Evolutionary conservation across 2,797 vertebrate species (phyloP).

Genomic region (Centropyge bicolor): DNA sequence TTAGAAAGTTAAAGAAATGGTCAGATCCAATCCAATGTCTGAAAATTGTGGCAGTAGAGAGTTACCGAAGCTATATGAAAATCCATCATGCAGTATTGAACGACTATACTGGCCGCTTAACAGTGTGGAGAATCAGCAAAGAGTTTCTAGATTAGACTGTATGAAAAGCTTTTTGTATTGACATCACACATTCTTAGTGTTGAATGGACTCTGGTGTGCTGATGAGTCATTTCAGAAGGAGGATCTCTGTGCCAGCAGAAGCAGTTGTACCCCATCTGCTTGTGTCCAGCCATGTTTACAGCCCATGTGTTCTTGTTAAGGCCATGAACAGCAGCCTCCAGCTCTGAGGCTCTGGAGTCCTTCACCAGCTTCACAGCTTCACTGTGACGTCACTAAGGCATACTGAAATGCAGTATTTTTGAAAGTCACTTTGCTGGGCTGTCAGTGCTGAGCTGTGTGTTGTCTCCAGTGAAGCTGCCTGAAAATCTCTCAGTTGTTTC

Average conservation of each 20-base stretch:
- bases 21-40: background rate
- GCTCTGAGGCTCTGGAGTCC: conserved; percentile 30
- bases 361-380: conserved; percentile 7
- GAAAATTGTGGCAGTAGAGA: background rate
- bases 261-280: conserved; percentile 12
- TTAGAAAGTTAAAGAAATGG: background rate
- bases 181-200: conserved; percentile 28
- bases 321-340: conserved; percentile 37
- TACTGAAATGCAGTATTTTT: conserved; percentile 19
- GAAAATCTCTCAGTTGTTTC: conserved; percentile 39
- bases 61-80: background rate
- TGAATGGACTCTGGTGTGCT: conserved; percentile 69
- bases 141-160: conserved; percentile 1
- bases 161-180: conserved; percentile 8
- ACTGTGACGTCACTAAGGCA: conserved; percentile 12
- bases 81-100: background rate
- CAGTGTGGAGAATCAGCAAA: background rate
- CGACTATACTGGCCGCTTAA: background rate
- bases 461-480: conserved; percentile 32
- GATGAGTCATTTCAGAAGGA: conserved; percentile 72
- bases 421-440: conserved; percentile 10
- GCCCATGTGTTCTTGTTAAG: conserved; percentile 52
- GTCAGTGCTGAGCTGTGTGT: conserved; percentile 19
- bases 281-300: conserved; percentile 39
- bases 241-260: conserved; percentile 26